phyloP scores from a whole-genome alignment of 2,797 vertebrate species.

The Cyclura pinguis region DNA sequence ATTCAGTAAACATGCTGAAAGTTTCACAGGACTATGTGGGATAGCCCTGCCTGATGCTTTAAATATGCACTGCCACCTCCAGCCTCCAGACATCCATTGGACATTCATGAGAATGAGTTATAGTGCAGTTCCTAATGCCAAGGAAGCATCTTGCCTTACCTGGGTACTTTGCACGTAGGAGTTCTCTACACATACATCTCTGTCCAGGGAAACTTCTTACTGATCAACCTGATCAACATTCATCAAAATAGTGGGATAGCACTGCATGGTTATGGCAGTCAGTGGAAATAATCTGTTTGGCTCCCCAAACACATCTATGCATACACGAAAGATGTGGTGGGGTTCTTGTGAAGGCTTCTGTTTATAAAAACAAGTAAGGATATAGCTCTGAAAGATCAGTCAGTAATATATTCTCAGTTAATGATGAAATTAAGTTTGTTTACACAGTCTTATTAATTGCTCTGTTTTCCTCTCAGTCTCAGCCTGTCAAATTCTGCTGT shows the following conservation, averaged over 20 bases:
- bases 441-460: background rate
- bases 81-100: background rate
- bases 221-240: background rate
- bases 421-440: slow-evolving; percentile 1
- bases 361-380: background rate
- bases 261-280: background rate
- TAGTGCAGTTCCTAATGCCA: background rate
- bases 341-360: background rate
- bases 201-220: too few species aligned
- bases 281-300: background rate
- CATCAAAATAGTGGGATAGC: too few species aligned
- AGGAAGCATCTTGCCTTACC: background rate
- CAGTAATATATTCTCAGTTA: background rate
- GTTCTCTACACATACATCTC: background rate
- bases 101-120: background rate
- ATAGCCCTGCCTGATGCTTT: background rate
- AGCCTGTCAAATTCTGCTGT: slow-evolving; percentile 1
- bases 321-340: background rate
- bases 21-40: background rate
- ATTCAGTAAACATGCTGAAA: background rate
- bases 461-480: background rate
- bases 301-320: background rate
- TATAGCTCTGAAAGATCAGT: background rate
- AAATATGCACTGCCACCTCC: too few species aligned
- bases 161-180: background rate